Conservation (phyloP, 2,113 vertebrate species). For the Brachionichthys hirsutus region DNA sequence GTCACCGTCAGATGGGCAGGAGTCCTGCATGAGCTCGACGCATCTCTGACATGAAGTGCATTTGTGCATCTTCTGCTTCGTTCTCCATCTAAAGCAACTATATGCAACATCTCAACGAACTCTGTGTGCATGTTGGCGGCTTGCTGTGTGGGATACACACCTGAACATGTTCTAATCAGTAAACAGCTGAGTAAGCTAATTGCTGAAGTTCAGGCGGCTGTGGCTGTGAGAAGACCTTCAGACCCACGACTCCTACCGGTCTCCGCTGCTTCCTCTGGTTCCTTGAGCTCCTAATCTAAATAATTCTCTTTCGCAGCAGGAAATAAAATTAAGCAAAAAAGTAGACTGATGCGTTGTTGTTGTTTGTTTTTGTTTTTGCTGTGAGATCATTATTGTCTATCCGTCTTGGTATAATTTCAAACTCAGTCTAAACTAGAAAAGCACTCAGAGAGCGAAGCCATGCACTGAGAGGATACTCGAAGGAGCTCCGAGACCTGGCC, state of each 20-base stretch:
- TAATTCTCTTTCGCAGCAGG: no score
- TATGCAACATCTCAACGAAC: neutral
- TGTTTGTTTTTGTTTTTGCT: neutral
- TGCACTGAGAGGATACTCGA: slow-evolving; percentile 5
- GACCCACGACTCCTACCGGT: neutral
- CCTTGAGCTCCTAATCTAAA: neutral
- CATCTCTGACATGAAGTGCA: slow-evolving; percentile 26
- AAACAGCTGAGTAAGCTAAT: slow-evolving; percentile 44
- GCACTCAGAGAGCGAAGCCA: slow-evolving; percentile 9
- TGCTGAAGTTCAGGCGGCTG: neutral
- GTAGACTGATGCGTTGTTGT: slow-evolving; percentile 8
- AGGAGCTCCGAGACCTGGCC: slow-evolving; percentile 35
- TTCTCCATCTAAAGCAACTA: slow-evolving; percentile 2
- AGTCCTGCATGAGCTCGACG: slow-evolving; percentile 5
- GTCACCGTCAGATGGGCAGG: no score
- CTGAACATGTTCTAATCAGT: slow-evolving; percentile 24
- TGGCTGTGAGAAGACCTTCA: neutral
- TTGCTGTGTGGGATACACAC: slow-evolving; percentile 16
- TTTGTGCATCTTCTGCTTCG: neutral
- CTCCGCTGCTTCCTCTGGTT: slow-evolving; percentile 10
- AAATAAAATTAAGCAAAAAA: slow-evolving; percentile 2
- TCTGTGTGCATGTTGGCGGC: slow-evolving; percentile 3
- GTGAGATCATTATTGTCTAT: neutral
- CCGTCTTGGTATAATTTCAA: slow-evolving; percentile 5
- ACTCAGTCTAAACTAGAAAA: slow-evolving; percentile 20